Evolutionary conservation across 2,113 vertebrate genomes (phyloP).

Genomic region (Tenrec ecaudatus): DNA sequence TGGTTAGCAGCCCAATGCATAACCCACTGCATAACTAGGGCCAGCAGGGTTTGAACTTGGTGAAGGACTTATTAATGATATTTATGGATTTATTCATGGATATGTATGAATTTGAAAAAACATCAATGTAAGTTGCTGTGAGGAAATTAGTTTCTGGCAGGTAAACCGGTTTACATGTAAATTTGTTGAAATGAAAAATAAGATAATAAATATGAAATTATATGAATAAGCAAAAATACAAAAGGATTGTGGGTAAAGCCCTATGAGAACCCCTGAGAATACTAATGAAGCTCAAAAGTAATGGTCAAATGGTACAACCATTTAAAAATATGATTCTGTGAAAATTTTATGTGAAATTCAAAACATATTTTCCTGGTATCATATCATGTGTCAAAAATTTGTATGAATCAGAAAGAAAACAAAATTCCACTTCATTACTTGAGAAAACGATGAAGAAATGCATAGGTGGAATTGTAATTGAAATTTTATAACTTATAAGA

Average conservation of each 20-base stretch:
- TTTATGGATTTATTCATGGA: neutral
- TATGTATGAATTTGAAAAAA: neutral
- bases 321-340: neutral
- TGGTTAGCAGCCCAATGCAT: too few relatives aligned
- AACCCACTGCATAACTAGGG: too few relatives aligned
- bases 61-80: neutral
- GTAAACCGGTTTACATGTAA: neutral
- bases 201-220: neutral
- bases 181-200: neutral
- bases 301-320: neutral
- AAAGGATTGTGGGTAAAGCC: neutral
- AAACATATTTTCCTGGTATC: neutral
- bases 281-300: slow-evolving; percentile 11
- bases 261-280: neutral
- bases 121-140: neutral
- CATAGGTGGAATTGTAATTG: neutral
- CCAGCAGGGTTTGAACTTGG: neutral
- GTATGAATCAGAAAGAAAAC: neutral
- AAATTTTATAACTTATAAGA: slow-evolving; percentile 12
- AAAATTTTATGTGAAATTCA: neutral
- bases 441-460: neutral
- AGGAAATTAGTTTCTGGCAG: neutral
- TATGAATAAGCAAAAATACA: neutral
- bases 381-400: slow-evolving; percentile 20
- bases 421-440: neutral